phyloP scores from a whole-genome alignment of 2,113 vertebrate species.

The Leucoraja erinaceus region DNA sequence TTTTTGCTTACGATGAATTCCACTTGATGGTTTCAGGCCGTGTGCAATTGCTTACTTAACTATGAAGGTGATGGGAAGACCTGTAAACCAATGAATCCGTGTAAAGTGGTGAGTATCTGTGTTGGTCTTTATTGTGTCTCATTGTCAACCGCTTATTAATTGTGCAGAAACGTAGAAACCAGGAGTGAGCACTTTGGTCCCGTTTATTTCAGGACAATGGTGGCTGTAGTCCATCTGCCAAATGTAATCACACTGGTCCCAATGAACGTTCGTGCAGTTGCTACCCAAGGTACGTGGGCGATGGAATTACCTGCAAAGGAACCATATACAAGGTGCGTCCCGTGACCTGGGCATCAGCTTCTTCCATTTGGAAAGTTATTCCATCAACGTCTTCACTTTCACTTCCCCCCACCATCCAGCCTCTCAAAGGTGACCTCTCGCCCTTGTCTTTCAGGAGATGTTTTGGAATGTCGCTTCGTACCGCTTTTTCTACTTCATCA shows the following conservation, averaged over 20 bases:
- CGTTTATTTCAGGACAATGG: constrained; percentile 68
- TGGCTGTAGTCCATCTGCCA: constrained; percentile 66
- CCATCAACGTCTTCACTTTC: too few species aligned
- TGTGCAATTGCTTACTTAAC: constrained; percentile 66
- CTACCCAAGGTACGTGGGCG: constrained; percentile 54
- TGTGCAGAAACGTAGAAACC: background rate
- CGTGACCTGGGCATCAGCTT: background rate
- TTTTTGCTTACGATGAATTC: background rate
- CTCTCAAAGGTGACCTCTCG: background rate
- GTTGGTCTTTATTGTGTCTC: background rate
- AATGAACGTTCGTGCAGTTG: constrained; percentile 70
- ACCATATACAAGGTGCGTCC: constrained; percentile 64
- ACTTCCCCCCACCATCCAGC: background rate
- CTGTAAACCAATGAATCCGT: constrained; percentile 67
- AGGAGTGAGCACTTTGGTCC: background rate
- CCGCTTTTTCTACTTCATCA: constrained; percentile 58
- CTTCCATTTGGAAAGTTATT: background rate
- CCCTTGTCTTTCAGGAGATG: constrained; percentile 64
- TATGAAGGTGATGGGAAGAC: constrained; percentile 68
- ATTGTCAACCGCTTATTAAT: background rate
- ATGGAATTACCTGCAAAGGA: constrained; percentile 72
- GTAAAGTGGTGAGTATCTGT: constrained; percentile 59
- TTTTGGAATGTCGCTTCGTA: constrained; percentile 47
- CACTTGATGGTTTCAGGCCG: constrained; percentile 55
- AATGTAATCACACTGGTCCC: constrained; percentile 64